Conservation (phyloP, 2,113 vertebrate genomes). For the Serinus canaria region DNA sequence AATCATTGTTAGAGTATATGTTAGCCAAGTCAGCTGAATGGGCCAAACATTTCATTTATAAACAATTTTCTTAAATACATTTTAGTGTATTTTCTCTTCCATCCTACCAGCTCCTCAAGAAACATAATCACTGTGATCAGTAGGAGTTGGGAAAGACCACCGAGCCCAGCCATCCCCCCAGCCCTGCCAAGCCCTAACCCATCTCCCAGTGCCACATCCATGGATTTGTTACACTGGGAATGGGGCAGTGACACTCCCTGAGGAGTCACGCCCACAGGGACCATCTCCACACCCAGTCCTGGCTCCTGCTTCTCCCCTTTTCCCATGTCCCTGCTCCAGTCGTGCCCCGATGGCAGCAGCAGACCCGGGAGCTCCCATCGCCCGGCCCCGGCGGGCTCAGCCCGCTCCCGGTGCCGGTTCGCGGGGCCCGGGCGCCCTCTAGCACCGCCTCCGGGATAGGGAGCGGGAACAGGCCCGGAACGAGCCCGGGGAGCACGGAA, state of each 20-base stretch:
- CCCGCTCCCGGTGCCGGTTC: neutral
- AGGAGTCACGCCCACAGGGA: neutral
- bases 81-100: neutral
- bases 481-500: neutral
- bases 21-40: neutral
- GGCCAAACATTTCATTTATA: neutral
- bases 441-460: neutral
- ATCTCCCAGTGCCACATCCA: neutral
- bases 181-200: neutral
- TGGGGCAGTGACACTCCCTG: accelerated
- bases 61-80: neutral
- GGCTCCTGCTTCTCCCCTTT: neutral
- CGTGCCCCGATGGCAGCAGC: accelerated
- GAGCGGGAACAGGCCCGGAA: neutral
- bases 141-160: neutral
- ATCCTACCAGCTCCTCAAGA: neutral
- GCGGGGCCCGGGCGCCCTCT: conserved; percentile 25
- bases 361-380: accelerated
- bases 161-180: neutral
- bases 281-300: neutral
- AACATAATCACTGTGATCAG: neutral
- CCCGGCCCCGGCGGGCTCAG: neutral
- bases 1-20: neutral
- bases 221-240: accelerated
- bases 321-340: neutral